These are phyloP conservation scores for Tympanoctomys barrerae DNA, from an alignment of 2,797 vertebrate genomes.

Conservation along the genomic window DNA sequence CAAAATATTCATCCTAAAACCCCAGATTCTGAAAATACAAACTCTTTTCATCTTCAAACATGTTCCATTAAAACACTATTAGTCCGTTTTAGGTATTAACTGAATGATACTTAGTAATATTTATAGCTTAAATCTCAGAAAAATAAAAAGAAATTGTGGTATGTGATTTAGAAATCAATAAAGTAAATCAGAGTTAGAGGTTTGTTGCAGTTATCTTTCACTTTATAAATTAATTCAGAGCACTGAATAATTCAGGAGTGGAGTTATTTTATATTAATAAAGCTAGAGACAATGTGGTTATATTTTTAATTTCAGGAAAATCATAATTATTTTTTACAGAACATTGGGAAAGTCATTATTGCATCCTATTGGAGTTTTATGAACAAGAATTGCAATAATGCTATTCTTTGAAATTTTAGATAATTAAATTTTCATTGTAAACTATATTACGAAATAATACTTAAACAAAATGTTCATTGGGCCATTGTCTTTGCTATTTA, in stretches of 20 bases:
- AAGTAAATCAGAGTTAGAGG: constrained; percentile 12
- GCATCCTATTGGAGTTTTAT: background rate
- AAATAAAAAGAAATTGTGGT: background rate
- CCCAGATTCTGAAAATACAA: background rate
- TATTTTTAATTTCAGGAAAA: constrained; percentile 6
- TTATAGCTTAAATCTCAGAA: background rate
- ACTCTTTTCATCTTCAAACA: background rate
- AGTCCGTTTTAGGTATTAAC: background rate
- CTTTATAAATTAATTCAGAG: background rate
- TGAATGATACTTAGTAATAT: background rate
- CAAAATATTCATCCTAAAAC: background rate
- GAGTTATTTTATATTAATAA: background rate
- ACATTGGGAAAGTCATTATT: background rate
- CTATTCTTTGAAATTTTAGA: background rate
- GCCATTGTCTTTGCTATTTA: background rate
- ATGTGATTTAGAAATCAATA: constrained; percentile 1
- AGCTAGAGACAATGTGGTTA: background rate
- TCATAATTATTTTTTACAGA: background rate
- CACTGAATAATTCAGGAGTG: background rate
- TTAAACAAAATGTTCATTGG: background rate
- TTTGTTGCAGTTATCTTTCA: background rate
- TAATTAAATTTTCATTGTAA: constrained; percentile 2
- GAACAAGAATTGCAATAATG: background rate
- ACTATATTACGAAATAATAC: background rate
- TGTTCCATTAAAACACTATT: background rate